These are phyloP conservation scores for Arion vulgaris DNA, from an alignment of 1,140 invertebrate species.

Conservation along the genomic window DNA sequence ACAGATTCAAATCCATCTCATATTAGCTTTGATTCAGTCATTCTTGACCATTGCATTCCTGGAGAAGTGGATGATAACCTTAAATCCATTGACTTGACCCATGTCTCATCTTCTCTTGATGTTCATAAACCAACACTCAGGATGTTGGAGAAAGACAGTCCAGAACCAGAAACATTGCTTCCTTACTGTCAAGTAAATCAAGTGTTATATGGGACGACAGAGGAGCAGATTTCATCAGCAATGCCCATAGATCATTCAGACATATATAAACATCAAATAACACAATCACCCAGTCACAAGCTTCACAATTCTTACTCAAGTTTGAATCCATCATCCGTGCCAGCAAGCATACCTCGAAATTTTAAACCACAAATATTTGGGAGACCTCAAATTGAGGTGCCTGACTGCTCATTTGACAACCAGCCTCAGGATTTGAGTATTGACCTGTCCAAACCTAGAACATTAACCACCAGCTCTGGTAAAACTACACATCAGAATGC, in stretches of 20 bases:
- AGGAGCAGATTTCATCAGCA: neutral
- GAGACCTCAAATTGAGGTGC: neutral
- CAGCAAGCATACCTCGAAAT: neutral
- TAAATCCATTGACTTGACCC: neutral
- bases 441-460: neutral
- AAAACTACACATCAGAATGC: neutral
- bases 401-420: neutral
- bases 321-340: neutral
- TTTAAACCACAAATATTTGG: neutral
- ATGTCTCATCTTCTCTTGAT: slow-evolving; percentile 1
- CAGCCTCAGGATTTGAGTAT: slow-evolving; percentile 17
- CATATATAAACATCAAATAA: neutral
- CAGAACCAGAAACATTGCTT: neutral
- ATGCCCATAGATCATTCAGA: neutral
- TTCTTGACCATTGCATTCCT: slow-evolving; percentile 12
- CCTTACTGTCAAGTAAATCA: neutral
- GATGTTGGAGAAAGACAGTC: neutral
- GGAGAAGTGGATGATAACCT: neutral
- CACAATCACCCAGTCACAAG: neutral
- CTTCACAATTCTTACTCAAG: neutral
- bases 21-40: slow-evolving; percentile 29
- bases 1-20: slow-evolving; percentile 22
- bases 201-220: neutral
- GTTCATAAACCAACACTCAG: neutral
- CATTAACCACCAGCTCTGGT: neutral